Evolutionary conservation across 1,140 invertebrate genomes (phyloP).

Genomic region (Drosophila azteca): DNA sequence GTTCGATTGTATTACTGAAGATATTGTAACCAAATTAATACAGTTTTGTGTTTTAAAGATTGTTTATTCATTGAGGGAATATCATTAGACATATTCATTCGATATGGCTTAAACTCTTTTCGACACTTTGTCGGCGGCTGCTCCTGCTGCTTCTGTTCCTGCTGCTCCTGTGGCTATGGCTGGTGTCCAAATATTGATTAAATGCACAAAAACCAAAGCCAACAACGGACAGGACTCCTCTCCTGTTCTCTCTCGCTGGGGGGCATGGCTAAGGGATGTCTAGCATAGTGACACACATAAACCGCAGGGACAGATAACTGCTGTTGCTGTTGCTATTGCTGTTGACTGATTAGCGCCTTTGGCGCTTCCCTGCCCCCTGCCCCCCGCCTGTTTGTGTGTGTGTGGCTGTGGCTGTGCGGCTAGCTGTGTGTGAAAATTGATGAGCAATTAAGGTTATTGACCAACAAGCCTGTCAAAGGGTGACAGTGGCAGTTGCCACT

Average conservation of each 20-base stretch:
- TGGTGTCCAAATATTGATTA: conserved; percentile 64
- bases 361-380: neutral
- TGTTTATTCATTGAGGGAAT: no score
- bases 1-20: no score
- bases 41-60: no score
- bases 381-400: conserved; percentile 2
- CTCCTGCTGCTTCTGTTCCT: neutral
- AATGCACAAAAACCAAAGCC: conserved; percentile 49
- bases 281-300: conserved; percentile 59
- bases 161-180: conserved; percentile 2
- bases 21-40: no score
- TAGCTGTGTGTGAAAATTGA: conserved; percentile 63
- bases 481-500: neutral
- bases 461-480: conserved; percentile 42
- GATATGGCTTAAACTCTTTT: conserved; percentile 18
- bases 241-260: neutral
- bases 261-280: neutral
- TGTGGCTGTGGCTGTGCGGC: conserved; percentile 4
- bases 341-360: conserved; percentile 61
- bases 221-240: conserved; percentile 35
- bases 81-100: neutral
- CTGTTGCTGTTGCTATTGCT: conserved; percentile 30
- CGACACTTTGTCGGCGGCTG: conserved; percentile 32
- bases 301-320: conserved; percentile 18
- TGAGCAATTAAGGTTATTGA: conserved; percentile 80